phyloP scores from a whole-genome alignment of 2,888 invertebrate species.

The Hyposoter dolosus region DNA sequence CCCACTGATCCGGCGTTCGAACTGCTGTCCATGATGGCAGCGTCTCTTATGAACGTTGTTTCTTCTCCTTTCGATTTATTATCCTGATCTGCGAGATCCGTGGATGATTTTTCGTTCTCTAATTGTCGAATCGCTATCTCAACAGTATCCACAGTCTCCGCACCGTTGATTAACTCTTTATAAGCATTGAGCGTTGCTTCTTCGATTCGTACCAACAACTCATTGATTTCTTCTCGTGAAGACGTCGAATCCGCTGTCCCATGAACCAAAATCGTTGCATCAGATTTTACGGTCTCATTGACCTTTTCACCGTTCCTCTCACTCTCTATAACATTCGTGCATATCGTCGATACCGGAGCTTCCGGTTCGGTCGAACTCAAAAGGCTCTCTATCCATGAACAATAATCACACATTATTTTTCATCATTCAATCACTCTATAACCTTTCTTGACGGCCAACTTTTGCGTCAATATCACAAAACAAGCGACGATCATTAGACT shows the following conservation, averaged over 20 bases:
- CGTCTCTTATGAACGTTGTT: conserved; percentile 71
- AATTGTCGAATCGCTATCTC: conserved; percentile 73
- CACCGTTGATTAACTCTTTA: conserved; percentile 70
- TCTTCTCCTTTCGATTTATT: conserved; percentile 71
- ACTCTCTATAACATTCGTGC: conserved; percentile 33
- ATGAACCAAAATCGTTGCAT: conserved; percentile 75
- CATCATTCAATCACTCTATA: background rate
- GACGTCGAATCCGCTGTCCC: conserved; percentile 70
- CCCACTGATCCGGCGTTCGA: conserved; percentile 74
- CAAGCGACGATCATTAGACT: conserved; percentile 13
- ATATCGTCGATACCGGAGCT: conserved; percentile 35
- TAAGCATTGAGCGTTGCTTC: conserved; percentile 74
- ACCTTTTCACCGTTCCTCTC: conserved; percentile 27
- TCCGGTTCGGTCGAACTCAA: conserved; percentile 57
- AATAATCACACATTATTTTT: conserved; percentile 77
- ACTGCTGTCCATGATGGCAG: conserved; percentile 72
- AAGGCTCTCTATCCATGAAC: conserved; percentile 74
- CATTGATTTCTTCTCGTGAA: conserved; percentile 45
- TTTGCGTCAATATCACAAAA: background rate
- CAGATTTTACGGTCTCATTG: conserved; percentile 47
- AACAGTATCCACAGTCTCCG: conserved; percentile 70
- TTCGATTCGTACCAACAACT: conserved; percentile 70
- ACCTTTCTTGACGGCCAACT: background rate
- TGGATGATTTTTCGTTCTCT: conserved; percentile 67
- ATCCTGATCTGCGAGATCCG: conserved; percentile 38